A percentile compares a stretch with the other conserved stretches of the same genome.
These are phyloP conservation scores for Nemotelus nigrinus DNA, from an alignment of 2,888 invertebrate genomes.

Conservation along the genomic window DNA sequence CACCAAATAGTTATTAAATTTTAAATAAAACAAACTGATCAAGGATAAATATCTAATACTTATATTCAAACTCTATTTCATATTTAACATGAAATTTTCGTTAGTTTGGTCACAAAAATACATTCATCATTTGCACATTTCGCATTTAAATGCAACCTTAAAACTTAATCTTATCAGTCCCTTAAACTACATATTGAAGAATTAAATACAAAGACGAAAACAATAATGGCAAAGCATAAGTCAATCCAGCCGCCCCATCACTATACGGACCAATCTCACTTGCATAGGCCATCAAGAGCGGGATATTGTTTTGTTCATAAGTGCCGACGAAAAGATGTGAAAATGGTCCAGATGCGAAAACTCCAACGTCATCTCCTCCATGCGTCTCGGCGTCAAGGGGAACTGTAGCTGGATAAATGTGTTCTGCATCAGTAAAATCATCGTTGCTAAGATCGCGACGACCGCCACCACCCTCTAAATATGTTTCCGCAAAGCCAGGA, in stretches of 20 bases:
- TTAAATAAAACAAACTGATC: no score
- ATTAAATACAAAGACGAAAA: neutral
- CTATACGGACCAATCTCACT: conserved; percentile 73
- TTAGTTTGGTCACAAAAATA: no score
- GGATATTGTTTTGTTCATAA: conserved; percentile 80
- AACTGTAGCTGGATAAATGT: conserved; percentile 70
- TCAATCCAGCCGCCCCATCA: neutral
- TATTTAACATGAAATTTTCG: no score
- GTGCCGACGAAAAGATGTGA: conserved; percentile 80
- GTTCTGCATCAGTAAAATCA: conserved; percentile 55
- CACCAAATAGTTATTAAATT: no score
- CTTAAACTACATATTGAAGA: neutral
- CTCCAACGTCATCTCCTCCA: conserved; percentile 81
- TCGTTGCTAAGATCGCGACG: conserved; percentile 54
- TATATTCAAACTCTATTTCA: no score
- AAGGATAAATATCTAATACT: no score
- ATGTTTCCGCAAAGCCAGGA: conserved; percentile 68
- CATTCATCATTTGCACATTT: no score
- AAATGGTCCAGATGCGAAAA: conserved; percentile 80
- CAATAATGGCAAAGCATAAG: neutral
- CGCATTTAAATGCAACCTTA: no score
- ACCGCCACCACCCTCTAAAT: conserved; percentile 52
- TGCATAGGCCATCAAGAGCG: conserved; percentile 77
- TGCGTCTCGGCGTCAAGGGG: conserved; percentile 75
- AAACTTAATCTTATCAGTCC: no score